phyloP scores from a whole-genome alignment of 1,140 invertebrate species.

The Scaptomyza graminum region DNA sequence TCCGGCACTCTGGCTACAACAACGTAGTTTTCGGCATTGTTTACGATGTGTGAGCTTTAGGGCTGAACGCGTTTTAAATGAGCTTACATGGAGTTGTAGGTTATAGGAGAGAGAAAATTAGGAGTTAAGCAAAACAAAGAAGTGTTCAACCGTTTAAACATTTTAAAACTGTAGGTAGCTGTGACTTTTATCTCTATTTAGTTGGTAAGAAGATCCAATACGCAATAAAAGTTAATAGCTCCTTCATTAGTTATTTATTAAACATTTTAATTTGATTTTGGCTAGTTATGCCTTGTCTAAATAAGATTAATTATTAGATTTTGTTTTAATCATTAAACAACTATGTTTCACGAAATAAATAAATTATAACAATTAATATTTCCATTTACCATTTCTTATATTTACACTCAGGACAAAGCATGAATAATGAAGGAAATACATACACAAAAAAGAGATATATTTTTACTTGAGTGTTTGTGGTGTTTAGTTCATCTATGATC shows the following conservation, averaged over 20 bases:
- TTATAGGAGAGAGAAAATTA: constrained; percentile 1
- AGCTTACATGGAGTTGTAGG: constrained; percentile 24
- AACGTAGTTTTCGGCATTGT: constrained; percentile 51
- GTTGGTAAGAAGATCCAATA: not conserved
- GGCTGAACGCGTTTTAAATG: constrained; percentile 75
- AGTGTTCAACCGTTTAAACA: constrained; percentile 24
- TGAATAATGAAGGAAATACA: no score
- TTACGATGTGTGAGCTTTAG: constrained; percentile 73
- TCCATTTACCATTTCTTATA: no score
- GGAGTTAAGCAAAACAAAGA: constrained; percentile 15
- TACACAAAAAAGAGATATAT: no score
- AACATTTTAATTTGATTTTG: not conserved
- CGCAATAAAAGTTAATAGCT: not conserved
- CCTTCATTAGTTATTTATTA: not conserved
- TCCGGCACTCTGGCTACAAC: constrained; percentile 15
- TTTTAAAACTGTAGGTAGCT: constrained; percentile 26
- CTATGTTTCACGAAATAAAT: no score
- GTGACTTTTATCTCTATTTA: constrained; percentile 23
- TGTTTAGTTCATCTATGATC: no score
- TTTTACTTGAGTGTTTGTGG: no score
- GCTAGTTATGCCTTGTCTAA: no score
- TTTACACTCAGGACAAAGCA: no score
- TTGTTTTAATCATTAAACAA: no score
- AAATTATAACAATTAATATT: no score
- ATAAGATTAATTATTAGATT: no score